These are phyloP conservation scores for Spilogale gracilis DNA, from an alignment of 2,113 vertebrate species.

Conservation along the genomic window DNA sequence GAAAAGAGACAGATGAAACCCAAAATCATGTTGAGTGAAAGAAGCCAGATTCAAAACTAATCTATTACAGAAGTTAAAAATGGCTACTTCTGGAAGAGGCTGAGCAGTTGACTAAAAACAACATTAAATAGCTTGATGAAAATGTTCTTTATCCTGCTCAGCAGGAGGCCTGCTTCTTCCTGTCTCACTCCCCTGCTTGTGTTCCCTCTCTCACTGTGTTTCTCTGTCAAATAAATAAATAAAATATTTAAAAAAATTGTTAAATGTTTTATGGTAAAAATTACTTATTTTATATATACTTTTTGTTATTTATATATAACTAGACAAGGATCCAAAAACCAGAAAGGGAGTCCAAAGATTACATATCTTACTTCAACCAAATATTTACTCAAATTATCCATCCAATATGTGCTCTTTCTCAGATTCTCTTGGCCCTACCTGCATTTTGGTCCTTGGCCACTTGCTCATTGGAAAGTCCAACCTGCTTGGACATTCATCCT, in stretches of 20 bases:
- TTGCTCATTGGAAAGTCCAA: not conserved
- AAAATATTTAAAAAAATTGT: not conserved
- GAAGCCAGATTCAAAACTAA: not conserved
- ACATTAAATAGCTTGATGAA: not conserved
- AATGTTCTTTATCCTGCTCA: not conserved
- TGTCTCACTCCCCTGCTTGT: no score
- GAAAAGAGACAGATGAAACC: not conserved
- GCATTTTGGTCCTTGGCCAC: not conserved
- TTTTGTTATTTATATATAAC: not conserved
- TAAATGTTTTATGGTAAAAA: not conserved
- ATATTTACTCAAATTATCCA: not conserved
- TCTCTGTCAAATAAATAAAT: not conserved
- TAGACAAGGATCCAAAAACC: not conserved
- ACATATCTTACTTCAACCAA: not conserved
- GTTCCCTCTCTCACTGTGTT: not conserved
- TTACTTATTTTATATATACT: not conserved
- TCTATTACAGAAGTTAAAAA: not conserved
- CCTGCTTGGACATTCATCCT: not conserved
- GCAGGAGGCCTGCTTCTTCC: no score
- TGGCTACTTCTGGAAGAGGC: not conserved
- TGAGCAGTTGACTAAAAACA: not conserved
- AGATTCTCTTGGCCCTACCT: not conserved
- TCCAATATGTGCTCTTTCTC: not conserved
- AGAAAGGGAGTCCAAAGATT: not conserved
- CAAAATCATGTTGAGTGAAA: not conserved